A percentile compares a stretch with the other conserved stretches of the same genome.
phyloP scores from a whole-genome alignment of 2,797 vertebrate species.

The Gouania willdenowi region DNA sequence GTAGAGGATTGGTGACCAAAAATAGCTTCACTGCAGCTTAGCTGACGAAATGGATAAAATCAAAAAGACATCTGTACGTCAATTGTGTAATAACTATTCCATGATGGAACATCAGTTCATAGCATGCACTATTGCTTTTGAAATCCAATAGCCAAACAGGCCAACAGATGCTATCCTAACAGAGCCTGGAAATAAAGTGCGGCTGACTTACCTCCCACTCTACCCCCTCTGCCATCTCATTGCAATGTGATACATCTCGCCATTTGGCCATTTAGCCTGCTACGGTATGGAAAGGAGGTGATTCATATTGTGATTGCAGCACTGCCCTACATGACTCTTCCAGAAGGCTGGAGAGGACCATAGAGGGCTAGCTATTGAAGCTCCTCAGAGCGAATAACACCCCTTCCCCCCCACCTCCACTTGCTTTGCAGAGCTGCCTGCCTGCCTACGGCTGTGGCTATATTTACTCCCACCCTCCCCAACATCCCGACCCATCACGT shows the following conservation, averaged over 20 bases:
- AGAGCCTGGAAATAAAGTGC: slow-evolving; percentile 47
- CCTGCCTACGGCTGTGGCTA: slow-evolving; percentile 56
- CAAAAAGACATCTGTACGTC: slow-evolving; percentile 36
- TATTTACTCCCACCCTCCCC: slow-evolving; percentile 64
- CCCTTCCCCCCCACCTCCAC: slow-evolving; percentile 16
- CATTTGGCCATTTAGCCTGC: slow-evolving; percentile 48
- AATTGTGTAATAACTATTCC: slow-evolving; percentile 14
- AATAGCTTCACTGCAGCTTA: slow-evolving; percentile 5
- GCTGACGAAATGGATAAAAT: slow-evolving; percentile 14
- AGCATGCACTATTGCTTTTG: slow-evolving; percentile 42
- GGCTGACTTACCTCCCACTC: slow-evolving; percentile 33
- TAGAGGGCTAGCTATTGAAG: slow-evolving; percentile 25
- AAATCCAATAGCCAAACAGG: slow-evolving; percentile 39
- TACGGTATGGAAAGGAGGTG: slow-evolving; percentile 54
- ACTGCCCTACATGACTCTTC: slow-evolving; percentile 40
- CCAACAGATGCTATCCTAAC: slow-evolving; percentile 55
- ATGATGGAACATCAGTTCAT: slow-evolving; percentile 30
- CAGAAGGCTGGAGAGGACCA: slow-evolving; percentile 33
- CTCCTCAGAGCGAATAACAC: slow-evolving; percentile 21
- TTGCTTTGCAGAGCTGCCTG: slow-evolving; percentile 28
- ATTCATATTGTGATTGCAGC: slow-evolving; percentile 60
- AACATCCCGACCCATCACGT: slow-evolving; percentile 68
- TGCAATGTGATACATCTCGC: slow-evolving; percentile 61
- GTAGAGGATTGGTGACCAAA: slow-evolving; percentile 1
- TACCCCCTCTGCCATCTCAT: slow-evolving; percentile 25